phyloP scores from a whole-genome alignment of 2,888 invertebrate genomes.

The Allacma fusca region DNA sequence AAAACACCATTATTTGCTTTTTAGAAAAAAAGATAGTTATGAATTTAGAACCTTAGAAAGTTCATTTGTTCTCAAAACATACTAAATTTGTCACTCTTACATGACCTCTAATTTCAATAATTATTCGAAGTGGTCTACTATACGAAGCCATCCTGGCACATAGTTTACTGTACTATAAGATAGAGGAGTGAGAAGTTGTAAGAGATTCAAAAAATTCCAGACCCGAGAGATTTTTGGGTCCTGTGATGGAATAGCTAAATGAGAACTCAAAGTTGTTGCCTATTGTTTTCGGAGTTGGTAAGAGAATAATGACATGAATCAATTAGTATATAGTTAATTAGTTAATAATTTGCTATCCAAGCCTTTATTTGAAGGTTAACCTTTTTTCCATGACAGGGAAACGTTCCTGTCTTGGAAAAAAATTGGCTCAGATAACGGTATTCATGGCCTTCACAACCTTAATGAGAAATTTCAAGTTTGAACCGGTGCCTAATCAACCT shows the following conservation, averaged over 20 bases:
- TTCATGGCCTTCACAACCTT: slow-evolving; percentile 71
- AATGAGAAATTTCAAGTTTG: slow-evolving; percentile 69
- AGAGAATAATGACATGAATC: too few relatives aligned
- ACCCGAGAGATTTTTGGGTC: slow-evolving; percentile 54
- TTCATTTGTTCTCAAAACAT: too few relatives aligned
- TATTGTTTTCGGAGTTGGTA: slow-evolving; percentile 55
- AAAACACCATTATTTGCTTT: too few relatives aligned
- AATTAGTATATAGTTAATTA: too few relatives aligned
- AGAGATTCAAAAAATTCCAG: slow-evolving; percentile 54
- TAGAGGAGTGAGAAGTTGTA: slow-evolving; percentile 47
- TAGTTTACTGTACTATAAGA: too few relatives aligned
- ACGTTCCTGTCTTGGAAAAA: slow-evolving; percentile 73
- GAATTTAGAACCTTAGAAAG: too few relatives aligned
- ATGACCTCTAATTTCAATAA: too few relatives aligned
- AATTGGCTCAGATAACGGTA: slow-evolving; percentile 71
- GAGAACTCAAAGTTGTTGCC: slow-evolving; percentile 50
- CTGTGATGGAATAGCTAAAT: slow-evolving; percentile 50
- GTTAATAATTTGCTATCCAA: too few relatives aligned
- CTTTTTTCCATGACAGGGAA: slow-evolving; percentile 66
- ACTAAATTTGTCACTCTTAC: too few relatives aligned
- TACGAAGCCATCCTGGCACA: too few relatives aligned
- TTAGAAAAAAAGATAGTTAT: too few relatives aligned
- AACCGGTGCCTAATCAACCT: slow-evolving; percentile 65
- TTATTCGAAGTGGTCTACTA: too few relatives aligned
- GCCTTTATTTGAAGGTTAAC: background rate